Evolutionary conservation across 2,113 vertebrate genomes (phyloP).

Genomic region (Etheostoma cragini): DNA sequence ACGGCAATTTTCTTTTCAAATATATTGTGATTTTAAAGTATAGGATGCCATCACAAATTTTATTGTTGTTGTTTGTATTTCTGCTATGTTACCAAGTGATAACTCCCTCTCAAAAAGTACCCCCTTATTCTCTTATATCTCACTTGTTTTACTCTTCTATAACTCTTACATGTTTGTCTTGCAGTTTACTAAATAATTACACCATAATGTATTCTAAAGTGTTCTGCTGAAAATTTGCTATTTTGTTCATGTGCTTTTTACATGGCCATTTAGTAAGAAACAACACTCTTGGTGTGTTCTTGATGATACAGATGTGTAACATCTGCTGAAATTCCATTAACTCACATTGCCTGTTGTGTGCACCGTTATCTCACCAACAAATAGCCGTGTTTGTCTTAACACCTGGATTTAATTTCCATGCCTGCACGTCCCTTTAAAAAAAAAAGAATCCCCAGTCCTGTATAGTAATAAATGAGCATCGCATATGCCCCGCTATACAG

Average conservation of each 20-base stretch:
- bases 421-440: not conserved
- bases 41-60: not conserved
- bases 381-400: not conserved
- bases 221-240: conserved; percentile 1
- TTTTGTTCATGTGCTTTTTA: conserved; percentile 59
- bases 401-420: not conserved
- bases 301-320: not conserved
- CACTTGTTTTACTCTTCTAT: not conserved
- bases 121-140: not conserved
- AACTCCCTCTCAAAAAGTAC: not conserved
- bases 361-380: not conserved
- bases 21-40: not conserved
- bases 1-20: not conserved
- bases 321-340: not conserved
- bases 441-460: not conserved
- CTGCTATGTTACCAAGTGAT: not conserved
- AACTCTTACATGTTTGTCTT: not conserved
- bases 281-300: not conserved
- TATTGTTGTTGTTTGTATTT: not conserved
- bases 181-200: not conserved
- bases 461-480: not conserved
- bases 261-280: conserved; percentile 1
- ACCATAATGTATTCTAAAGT: conserved; percentile 18
- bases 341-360: not conserved
- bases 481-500: no score